Base-by-base conservation (phyloP, 2,113 vertebrate species). In the Galeopterus variegatus region DNA sequence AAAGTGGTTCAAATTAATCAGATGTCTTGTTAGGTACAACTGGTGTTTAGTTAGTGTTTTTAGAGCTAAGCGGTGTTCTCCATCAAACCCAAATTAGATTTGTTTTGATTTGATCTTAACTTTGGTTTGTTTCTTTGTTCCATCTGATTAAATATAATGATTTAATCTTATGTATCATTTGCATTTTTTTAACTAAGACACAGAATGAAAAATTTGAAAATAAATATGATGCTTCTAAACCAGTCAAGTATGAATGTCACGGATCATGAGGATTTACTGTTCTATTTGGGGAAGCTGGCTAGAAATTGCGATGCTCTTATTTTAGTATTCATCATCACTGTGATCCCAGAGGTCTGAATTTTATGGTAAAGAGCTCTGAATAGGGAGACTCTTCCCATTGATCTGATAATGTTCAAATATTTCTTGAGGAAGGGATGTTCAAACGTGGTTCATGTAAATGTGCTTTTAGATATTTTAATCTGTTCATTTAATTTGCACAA, bases 121-220 rank as follows among this genome's bases (percentile, higher is more conserved):
- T 92, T 75, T 81, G 9, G 4, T 94, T 76, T 96, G 13, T 70
- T 75, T 70, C 36, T 92, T 77, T 81, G 64, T 82, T 81, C 24
- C 5, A 41, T 73, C 11, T 33, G 85, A 77, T 72, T 48, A 85
- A 69, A 93, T 79, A 31, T 15, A 64, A 41, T 89, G 31, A 82
- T 95, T 77, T 73, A 56, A 28, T 72, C 94, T 92, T 80, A 33
- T 23, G n/a, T 26, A 84, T 26, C 81, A 33, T 84, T 94, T 97
- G 45, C 28, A 41, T 41, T 76, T 91, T 90, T 90, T 36, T 54
- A 69, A 26, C 19, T 88, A 81, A 65, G 45, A 67, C 8, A 87
- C 12, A 67, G 1, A 77, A 79, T 94, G 24, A 93, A 91, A 91
- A 80, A 54, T 28, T 9, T 64, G 9, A 80, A 97, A 96, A 89